Conservation (phyloP, 2,113 vertebrate species). For the Ciconia boyciana region DNA sequence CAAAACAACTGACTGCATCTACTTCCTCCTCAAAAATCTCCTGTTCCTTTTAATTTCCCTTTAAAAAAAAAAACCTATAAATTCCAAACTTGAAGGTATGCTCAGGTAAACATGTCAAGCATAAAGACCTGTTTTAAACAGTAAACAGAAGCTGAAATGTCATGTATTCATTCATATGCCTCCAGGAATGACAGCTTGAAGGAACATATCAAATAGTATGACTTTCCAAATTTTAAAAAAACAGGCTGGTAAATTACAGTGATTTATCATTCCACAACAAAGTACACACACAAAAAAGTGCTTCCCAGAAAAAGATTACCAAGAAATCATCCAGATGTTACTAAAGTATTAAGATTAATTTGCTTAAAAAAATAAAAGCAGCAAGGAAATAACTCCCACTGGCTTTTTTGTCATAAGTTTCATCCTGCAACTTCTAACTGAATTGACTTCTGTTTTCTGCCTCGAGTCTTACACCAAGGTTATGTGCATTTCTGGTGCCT, state of each 20-base stretch:
- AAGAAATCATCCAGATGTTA: constrained; percentile 40
- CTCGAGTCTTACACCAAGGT: not conserved
- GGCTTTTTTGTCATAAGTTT: not conserved
- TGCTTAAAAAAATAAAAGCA: not conserved
- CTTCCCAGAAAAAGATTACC: constrained; percentile 14
- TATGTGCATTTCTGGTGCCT: not conserved
- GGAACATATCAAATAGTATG: not conserved
- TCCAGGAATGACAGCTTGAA: constrained; percentile 29
- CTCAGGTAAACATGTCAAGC: not conserved
- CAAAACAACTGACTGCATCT: not conserved
- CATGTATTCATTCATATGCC: constrained; percentile 22
- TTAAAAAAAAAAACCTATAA: not conserved
- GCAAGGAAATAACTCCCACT: not conserved
- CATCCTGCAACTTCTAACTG: not conserved
- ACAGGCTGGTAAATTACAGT: constrained; percentile 8
- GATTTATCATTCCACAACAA: constrained; percentile 36
- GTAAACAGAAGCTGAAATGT: constrained; percentile 46
- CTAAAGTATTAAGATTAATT: constrained; percentile 8
- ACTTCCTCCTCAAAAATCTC: not conserved
- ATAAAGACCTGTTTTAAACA: not conserved
- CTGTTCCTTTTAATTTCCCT: not conserved
- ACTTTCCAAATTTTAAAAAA: not conserved
- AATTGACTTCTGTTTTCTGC: not conserved
- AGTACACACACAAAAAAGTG: not conserved
- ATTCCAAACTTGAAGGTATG: not conserved